These are phyloP conservation scores for Pterophyllum scalare DNA, from an alignment of 2,113 vertebrate genomes.

Conservation along the genomic window DNA sequence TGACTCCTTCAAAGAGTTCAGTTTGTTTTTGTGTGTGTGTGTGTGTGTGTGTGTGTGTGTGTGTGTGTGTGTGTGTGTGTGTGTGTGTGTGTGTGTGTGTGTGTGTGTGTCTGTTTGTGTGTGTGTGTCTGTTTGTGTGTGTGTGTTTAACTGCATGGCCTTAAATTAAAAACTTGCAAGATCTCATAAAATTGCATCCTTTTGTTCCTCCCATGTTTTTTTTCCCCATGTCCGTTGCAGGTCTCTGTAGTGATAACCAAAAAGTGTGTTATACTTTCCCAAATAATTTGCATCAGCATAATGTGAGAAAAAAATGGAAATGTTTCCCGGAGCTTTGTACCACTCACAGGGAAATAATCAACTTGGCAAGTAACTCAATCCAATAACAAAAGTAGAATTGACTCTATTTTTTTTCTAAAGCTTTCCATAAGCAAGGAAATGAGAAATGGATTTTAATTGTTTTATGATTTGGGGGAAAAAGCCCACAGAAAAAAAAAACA, in stretches of 20 bases:
- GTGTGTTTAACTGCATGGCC: no score
- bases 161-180: no score
- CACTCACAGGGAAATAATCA: slow-evolving; percentile 57
- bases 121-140: no score
- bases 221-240: no score
- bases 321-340: slow-evolving; percentile 58
- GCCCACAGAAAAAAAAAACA: not conserved
- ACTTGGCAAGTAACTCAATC: slow-evolving; percentile 69
- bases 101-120: no score
- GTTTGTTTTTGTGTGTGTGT: no score
- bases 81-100: no score
- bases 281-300: slow-evolving; percentile 50
- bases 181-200: no score
- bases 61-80: no score
- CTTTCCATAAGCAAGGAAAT: slow-evolving; percentile 43
- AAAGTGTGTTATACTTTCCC: slow-evolving; percentile 37
- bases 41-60: no score
- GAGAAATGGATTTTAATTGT: slow-evolving; percentile 63
- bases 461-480: slow-evolving; percentile 20
- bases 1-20: no score
- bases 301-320: slow-evolving; percentile 45
- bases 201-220: no score
- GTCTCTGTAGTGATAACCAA: not conserved
- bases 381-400: slow-evolving; percentile 72
- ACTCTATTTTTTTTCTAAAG: slow-evolving; percentile 44